Conservation (phyloP, 92 coral and sea anemone species). For the Micromussa lordhowensis region DNA sequence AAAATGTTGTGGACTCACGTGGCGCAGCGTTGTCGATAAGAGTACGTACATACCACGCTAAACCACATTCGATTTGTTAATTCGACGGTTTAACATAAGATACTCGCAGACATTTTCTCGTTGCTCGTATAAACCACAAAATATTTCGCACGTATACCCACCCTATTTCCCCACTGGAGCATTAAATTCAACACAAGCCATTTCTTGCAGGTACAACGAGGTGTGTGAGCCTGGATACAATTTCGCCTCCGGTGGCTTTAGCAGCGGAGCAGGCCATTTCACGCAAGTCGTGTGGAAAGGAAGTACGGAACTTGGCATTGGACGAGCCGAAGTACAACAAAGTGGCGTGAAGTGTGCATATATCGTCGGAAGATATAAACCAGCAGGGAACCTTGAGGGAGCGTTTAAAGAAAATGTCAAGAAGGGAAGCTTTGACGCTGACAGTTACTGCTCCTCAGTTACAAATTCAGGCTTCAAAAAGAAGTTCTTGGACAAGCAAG, state of each 20-base stretch:
- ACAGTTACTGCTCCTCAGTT: conserved; percentile 36
- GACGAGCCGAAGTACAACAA: background rate
- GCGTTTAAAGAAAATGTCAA: conserved; percentile 39
- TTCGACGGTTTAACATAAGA: too few species aligned
- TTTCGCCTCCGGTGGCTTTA: background rate
- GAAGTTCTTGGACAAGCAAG: conserved; percentile 4
- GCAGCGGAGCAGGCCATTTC: conserved; percentile 44
- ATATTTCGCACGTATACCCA: too few species aligned
- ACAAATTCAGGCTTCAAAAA: background rate
- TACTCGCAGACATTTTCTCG: too few species aligned
- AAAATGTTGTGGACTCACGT: too few species aligned
- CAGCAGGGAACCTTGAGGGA: conserved; percentile 80
- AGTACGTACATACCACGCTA: too few species aligned
- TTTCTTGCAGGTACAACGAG: conserved; percentile 47
- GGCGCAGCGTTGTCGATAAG: too few species aligned
- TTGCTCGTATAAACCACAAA: too few species aligned
- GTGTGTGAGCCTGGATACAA: conserved; percentile 45
- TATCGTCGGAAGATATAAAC: conserved; percentile 59
- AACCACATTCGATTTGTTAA: too few species aligned
- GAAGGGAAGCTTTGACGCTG: conserved; percentile 54
- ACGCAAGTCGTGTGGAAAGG: conserved; percentile 57
- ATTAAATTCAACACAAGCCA: background rate
- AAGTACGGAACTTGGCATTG: conserved; percentile 47
- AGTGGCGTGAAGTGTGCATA: background rate
- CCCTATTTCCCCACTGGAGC: background rate